phyloP scores from a whole-genome alignment of 1,140 invertebrate genomes.

The Carposina sasakii region DNA sequence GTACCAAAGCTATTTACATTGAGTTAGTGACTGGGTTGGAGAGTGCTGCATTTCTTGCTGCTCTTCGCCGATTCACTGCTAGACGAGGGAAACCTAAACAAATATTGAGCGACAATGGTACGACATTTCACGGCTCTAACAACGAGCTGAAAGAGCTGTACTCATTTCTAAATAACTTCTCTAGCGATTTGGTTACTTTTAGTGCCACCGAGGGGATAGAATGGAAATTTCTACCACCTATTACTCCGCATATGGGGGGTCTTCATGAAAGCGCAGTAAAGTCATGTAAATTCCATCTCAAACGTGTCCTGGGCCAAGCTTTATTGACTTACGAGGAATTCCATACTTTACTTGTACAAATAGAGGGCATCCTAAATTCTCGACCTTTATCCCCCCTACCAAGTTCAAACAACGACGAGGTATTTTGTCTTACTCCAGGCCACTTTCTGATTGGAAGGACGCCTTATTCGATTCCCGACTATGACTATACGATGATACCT shows the following conservation, averaged over 20 bases:
- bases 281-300: constrained; percentile 4
- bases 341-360: background rate
- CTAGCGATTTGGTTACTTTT: background rate
- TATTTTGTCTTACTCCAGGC: background rate
- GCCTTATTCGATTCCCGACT: background rate
- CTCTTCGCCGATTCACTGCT: background rate
- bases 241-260: background rate
- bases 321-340: background rate
- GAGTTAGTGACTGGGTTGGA: background rate
- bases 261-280: constrained; percentile 3
- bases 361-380: constrained; percentile 1
- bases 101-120: constrained; percentile 1
- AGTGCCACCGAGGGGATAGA: background rate
- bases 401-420: background rate
- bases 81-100: background rate
- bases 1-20: background rate
- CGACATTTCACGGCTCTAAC: background rate
- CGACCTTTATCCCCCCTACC: background rate
- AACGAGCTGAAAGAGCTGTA: background rate
- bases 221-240: background rate
- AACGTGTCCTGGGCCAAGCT: background rate
- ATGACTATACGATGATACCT: background rate
- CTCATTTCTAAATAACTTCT: background rate
- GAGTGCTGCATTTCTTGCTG: background rate
- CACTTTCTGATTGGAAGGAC: background rate